Evolutionary conservation across 2,888 invertebrate species (phyloP).

Genomic region (Lottia gigantea): DNA sequence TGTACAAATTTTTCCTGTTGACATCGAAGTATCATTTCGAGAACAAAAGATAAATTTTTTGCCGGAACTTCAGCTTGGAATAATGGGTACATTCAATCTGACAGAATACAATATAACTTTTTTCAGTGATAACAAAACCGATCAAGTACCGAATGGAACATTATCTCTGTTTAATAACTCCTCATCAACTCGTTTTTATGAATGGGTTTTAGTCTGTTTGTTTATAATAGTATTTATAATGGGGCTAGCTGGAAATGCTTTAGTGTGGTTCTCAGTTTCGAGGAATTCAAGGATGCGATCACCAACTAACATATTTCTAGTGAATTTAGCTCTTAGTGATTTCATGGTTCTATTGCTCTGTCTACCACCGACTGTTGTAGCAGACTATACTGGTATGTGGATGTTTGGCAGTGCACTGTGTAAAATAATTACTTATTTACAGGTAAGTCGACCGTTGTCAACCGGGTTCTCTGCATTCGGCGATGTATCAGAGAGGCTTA

Average conservation of each 20-base stretch:
- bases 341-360: slow-evolving; percentile 90
- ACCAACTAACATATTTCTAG: slow-evolving; percentile 93
- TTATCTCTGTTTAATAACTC: no score
- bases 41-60: no score
- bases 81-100: no score
- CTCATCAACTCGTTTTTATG: slow-evolving; percentile 21
- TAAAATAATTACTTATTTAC: slow-evolving; percentile 89
- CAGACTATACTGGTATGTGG: slow-evolving; percentile 94
- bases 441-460: slow-evolving; percentile 74
- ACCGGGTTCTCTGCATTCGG: no score
- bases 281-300: slow-evolving; percentile 89
- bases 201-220: slow-evolving; percentile 82
- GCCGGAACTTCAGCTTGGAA: no score
- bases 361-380: slow-evolving; percentile 86
- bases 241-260: slow-evolving; percentile 85
- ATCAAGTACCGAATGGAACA: no score
- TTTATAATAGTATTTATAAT: slow-evolving; percentile 83
- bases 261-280: slow-evolving; percentile 90
- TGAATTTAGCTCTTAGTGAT: slow-evolving; percentile 86
- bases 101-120: no score
- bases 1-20: no score
- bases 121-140: no score
- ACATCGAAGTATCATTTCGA: no score
- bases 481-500: no score
- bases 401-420: slow-evolving; percentile 88